These are phyloP conservation scores for Ochlodes sylvanus DNA, from an alignment of 2,888 invertebrate species.

Conservation along the genomic window DNA sequence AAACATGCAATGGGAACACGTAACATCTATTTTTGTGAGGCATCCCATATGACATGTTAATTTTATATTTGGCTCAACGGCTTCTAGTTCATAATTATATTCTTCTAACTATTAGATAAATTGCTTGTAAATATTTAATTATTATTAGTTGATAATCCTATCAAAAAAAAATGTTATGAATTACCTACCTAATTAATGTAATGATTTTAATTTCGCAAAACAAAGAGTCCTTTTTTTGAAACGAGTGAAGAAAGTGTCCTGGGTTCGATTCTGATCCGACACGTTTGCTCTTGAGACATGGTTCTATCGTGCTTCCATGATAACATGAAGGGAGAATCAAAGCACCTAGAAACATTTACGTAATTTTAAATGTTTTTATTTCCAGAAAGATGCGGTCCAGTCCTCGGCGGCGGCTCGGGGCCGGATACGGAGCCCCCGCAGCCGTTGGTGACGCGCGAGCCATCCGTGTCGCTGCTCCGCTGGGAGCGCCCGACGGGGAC, in stretches of 20 bases:
- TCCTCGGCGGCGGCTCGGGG: constrained; percentile 85
- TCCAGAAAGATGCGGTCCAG: constrained; percentile 90
- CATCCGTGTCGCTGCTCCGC: constrained; percentile 85
- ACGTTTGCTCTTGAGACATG: too few species aligned
- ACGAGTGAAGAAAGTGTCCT: too few species aligned
- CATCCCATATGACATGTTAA: constrained; percentile 13
- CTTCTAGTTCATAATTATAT: neutral
- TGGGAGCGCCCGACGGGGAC: constrained; percentile 78
- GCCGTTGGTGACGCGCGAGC: constrained; percentile 88
- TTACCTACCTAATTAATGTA: too few species aligned
- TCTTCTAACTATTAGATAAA: neutral
- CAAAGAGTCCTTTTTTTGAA: too few species aligned
- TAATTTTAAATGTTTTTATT: constrained; percentile 40
- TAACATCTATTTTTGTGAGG: constrained; percentile 23
- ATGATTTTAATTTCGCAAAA: too few species aligned
- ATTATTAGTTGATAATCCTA: too few species aligned
- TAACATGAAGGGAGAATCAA: too few species aligned
- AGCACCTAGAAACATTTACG: too few species aligned
- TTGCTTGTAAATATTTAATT: neutral
- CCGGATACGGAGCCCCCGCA: constrained; percentile 89
- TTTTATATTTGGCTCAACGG: constrained; percentile 19
- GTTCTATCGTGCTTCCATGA: too few species aligned
- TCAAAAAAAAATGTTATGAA: too few species aligned
- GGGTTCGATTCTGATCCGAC: too few species aligned
- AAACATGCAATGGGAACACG: constrained; percentile 26